Conservation (phyloP, 2,113 vertebrate genomes). For the Sinocyclocheilus rhinocerous region DNA sequence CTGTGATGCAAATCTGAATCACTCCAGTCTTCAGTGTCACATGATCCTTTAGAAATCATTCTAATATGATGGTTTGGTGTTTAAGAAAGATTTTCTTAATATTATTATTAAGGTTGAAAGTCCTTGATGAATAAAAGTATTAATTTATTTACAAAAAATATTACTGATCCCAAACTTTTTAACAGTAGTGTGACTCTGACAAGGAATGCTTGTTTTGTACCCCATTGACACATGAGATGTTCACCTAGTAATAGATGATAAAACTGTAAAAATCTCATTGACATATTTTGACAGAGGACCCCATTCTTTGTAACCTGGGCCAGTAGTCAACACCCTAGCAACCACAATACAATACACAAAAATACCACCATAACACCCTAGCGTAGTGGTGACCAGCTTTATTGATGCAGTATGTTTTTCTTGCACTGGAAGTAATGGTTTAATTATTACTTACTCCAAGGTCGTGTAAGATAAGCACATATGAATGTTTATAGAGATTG, state of each 20-base stretch:
- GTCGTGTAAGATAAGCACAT: conserved; percentile 58
- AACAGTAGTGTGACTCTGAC: no score
- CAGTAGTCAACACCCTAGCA: background rate
- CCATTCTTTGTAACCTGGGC: background rate
- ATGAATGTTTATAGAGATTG: conserved; percentile 54
- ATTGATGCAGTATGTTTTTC: conserved; percentile 54
- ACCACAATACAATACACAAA: background rate
- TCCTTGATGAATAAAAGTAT: no score
- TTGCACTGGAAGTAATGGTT: conserved; percentile 44
- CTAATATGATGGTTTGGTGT: no score
- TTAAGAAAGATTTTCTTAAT: no score
- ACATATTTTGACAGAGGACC: background rate
- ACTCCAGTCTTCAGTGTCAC: no score
- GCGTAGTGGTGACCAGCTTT: background rate
- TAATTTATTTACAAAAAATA: no score
- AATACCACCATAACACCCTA: background rate
- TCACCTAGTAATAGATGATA: background rate
- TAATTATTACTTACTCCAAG: conserved; percentile 57
- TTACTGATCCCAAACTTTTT: no score
- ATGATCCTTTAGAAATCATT: no score
- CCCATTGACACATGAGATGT: background rate
- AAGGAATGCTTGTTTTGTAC: background rate
- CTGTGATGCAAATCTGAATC: no score
- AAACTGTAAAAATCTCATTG: background rate
- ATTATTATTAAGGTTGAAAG: no score